Conservation (phyloP, 2,113 vertebrate species). For the Stictonetta naevosa region DNA sequence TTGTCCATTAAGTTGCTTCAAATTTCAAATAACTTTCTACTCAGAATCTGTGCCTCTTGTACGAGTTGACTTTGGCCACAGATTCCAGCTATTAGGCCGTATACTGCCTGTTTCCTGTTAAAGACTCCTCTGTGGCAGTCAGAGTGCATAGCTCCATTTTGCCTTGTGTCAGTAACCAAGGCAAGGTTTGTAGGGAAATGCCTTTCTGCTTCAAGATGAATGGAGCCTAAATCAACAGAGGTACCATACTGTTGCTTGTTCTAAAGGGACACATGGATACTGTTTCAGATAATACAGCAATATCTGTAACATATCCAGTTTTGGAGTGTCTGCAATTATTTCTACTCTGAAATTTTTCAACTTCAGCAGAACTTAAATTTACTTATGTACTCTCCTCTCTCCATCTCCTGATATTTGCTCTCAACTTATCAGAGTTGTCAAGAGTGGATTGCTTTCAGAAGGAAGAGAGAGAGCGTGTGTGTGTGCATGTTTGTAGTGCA, state of each 20-base stretch:
- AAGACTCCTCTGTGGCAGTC: not conserved
- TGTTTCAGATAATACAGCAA: not conserved
- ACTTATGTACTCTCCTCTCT: not conserved
- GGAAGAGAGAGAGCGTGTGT: not conserved
- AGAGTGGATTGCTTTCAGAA: not conserved
- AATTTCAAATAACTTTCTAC: not conserved
- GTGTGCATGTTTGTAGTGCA: not conserved
- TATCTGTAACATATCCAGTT: not conserved
- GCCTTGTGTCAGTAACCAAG: not conserved
- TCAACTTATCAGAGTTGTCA: not conserved
- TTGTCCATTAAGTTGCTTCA: not conserved
- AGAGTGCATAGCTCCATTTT: not conserved
- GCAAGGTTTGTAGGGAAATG: not conserved
- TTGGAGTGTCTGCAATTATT: not conserved
- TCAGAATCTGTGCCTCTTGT: not conserved
- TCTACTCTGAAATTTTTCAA: not conserved
- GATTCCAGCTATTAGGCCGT: not conserved
- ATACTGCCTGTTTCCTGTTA: not conserved
- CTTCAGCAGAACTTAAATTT: not conserved
- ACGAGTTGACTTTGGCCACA: not conserved
- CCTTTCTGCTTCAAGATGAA: not conserved
- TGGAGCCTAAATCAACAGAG: not conserved
- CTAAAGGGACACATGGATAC: not conserved
- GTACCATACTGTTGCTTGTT: fast-evolving
- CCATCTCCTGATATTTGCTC: not conserved